Conservation (phyloP, 1,140 invertebrate genomes). For the Oreohelix idahoensis region DNA sequence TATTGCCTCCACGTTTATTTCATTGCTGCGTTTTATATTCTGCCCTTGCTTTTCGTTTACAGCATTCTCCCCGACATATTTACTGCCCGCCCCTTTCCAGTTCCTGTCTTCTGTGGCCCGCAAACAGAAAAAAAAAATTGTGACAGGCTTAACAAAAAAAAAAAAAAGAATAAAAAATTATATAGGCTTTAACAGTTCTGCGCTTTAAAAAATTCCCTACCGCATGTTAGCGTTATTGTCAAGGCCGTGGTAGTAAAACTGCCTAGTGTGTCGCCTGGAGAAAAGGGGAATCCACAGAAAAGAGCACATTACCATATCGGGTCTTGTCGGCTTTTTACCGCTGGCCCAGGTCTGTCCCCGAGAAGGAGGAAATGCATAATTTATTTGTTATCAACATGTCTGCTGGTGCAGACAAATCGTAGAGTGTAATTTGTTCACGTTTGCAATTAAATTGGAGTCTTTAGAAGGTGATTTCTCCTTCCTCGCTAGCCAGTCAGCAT, state of each 20-base stretch:
- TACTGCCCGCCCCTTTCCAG: too few species aligned
- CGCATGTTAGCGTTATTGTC: constrained; percentile 2
- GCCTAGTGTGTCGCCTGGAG: neutral
- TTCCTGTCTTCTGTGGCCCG: neutral
- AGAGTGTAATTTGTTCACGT: neutral
- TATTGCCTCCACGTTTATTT: too few species aligned
- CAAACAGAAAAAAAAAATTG: neutral
- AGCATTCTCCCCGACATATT: too few species aligned
- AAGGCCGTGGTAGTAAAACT: neutral
- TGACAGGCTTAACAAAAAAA: too few species aligned
- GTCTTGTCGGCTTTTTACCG: neutral
- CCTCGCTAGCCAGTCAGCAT: too few species aligned
- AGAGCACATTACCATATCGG: constrained; percentile 18
- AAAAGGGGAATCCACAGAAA: neutral
- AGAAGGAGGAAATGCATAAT: constrained; percentile 13
- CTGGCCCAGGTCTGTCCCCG: neutral
- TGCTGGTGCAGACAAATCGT: neutral
- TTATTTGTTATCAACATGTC: constrained; percentile 18
- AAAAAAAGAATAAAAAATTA: too few species aligned
- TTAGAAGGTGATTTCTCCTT: too few species aligned
- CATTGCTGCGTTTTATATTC: too few species aligned
- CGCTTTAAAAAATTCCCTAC: neutral
- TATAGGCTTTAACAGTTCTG: too few species aligned
- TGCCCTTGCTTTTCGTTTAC: too few species aligned
- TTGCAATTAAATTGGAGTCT: too few species aligned